Conservation (phyloP, 2,113 vertebrate species). For the Dicrurus megarhynchus region DNA sequence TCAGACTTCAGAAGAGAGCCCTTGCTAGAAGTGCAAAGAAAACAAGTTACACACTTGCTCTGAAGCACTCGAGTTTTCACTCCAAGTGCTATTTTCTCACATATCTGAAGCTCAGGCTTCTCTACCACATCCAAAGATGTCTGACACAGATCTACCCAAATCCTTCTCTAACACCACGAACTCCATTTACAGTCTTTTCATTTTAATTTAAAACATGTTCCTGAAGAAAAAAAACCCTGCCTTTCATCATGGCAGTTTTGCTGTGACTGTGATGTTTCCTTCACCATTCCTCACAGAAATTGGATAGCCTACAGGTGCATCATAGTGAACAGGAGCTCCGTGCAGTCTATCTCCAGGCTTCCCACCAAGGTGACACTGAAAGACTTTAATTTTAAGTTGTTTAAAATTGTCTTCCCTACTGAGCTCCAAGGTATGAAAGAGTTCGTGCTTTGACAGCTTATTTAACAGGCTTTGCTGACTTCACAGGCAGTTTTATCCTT, state of each 20-base stretch:
- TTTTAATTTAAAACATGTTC: neutral
- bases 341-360: neutral
- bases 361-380: neutral
- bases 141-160: neutral
- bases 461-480: conserved; percentile 33
- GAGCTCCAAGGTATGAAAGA: conserved; percentile 14
- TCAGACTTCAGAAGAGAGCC: neutral
- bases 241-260: neutral
- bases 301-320: neutral
- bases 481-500: conserved; percentile 9
- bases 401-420: conserved; percentile 1
- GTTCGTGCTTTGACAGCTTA: conserved; percentile 21
- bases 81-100: neutral
- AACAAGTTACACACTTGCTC: neutral
- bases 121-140: neutral
- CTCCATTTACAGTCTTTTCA: neutral
- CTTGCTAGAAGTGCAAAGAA: neutral
- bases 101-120: neutral
- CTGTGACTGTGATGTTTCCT: neutral
- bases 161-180: neutral
- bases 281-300: neutral
- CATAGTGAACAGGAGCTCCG: neutral
- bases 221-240: neutral
- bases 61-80: neutral
- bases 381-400: neutral